phyloP scores from a whole-genome alignment of 1,140 invertebrate genomes.

The Dinoponera quadriceps region DNA sequence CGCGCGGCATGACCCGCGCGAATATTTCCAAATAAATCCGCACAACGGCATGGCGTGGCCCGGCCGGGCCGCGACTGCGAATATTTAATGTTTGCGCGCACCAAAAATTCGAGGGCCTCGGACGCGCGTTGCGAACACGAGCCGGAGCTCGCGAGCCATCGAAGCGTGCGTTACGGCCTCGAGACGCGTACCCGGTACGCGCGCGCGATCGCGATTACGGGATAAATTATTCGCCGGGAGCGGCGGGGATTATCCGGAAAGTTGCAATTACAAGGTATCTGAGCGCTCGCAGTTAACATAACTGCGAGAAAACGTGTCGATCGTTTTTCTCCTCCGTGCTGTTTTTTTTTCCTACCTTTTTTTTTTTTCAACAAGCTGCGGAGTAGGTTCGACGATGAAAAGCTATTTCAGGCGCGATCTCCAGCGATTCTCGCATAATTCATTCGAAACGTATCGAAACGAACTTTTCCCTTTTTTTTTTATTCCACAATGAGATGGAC shows the following conservation, averaged over 20 bases:
- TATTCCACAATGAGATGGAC: slow-evolving; percentile 7
- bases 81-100: slow-evolving; percentile 59
- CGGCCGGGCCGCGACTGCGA: slow-evolving; percentile 55
- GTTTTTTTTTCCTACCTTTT: no score
- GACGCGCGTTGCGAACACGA: slow-evolving; percentile 1
- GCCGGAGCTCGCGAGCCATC: slow-evolving; percentile 22
- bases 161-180: slow-evolving; percentile 4
- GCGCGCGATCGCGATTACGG: slow-evolving; percentile 20
- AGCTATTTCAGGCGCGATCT: slow-evolving; percentile 28
- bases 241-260: slow-evolving; percentile 9
- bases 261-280: slow-evolving; percentile 22
- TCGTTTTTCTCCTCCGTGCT: neutral
- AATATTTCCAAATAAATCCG: slow-evolving; percentile 48
- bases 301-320: slow-evolving; percentile 10
- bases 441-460: neutral
- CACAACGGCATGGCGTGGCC: slow-evolving; percentile 21
- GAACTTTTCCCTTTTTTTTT: neutral
- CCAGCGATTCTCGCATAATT: slow-evolving; percentile 43
- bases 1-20: slow-evolving; percentile 41
- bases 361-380: slow-evolving; percentile 6
- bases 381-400: neutral
- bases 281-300: slow-evolving; percentile 11
- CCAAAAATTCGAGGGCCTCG: slow-evolving; percentile 51
- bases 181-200: no score
- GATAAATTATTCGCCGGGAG: slow-evolving; percentile 13